phyloP scores from a whole-genome alignment of 2,888 invertebrate species.

The Drosophila neonasuta region DNA sequence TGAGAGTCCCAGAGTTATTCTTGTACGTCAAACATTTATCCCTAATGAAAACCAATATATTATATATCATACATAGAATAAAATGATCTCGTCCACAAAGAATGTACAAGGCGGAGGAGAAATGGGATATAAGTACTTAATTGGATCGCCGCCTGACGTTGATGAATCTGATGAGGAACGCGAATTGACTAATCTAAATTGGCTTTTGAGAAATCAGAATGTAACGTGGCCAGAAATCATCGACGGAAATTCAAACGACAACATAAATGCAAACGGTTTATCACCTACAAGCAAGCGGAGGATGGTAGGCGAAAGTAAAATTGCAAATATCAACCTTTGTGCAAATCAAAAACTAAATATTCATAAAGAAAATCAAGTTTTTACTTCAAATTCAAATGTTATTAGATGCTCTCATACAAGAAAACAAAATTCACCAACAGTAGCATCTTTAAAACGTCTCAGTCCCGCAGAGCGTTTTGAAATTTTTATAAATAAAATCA shows the following conservation, averaged over 20 bases:
- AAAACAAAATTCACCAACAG: slow-evolving; percentile 21
- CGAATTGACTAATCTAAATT: slow-evolving; percentile 80
- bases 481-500: slow-evolving; percentile 80
- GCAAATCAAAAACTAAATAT: background rate
- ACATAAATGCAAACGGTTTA: slow-evolving; percentile 21
- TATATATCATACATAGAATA: background rate
- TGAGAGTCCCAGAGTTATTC: too few relatives aligned
- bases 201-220: slow-evolving; percentile 81
- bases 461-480: slow-evolving; percentile 79
- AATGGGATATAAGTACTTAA: background rate
- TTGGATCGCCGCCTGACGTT: background rate
- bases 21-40: too few relatives aligned
- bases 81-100: slow-evolving; percentile 3
- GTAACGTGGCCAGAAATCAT: slow-evolving; percentile 76
- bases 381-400: background rate
- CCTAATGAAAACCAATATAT: too few relatives aligned
- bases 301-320: too few relatives aligned
- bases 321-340: background rate
- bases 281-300: background rate
- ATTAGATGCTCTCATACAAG: slow-evolving; percentile 3
- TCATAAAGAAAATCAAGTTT: slow-evolving; percentile 10
- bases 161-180: slow-evolving; percentile 79
- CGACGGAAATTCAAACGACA: slow-evolving; percentile 63
- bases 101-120: background rate
- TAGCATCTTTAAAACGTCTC: slow-evolving; percentile 65